phyloP scores from a whole-genome alignment of 2,797 vertebrate genomes.

The Propithecus deckenii region DNA sequence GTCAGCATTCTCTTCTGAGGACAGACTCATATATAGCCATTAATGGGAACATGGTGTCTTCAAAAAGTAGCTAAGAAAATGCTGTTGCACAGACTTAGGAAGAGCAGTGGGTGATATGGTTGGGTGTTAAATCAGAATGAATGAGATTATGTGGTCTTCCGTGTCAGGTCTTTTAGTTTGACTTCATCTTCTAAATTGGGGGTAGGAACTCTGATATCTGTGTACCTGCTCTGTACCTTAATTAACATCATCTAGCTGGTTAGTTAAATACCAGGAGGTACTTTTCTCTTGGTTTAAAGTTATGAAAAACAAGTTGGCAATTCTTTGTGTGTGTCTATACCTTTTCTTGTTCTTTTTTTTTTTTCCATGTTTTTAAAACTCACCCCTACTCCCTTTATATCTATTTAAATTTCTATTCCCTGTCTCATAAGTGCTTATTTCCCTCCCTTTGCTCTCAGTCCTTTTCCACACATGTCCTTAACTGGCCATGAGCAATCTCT shows the following conservation, averaged over 20 bases:
- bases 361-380: neutral
- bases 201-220: neutral
- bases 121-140: neutral
- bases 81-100: neutral
- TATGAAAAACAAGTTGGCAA: neutral
- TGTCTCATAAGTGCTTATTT: neutral
- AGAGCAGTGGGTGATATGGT: neutral
- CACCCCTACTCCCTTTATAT: neutral
- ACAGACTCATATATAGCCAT: neutral
- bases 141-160: neutral
- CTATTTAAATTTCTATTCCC: neutral
- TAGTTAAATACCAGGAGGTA: neutral
- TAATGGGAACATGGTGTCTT: neutral
- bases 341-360: neutral
- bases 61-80: neutral
- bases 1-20: conserved; percentile 1
- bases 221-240: neutral
- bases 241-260: neutral
- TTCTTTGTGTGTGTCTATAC: neutral
- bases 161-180: neutral
- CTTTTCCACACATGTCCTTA: neutral
- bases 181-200: neutral
- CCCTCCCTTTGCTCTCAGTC: neutral
- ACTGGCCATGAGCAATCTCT: neutral
- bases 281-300: neutral